Evolutionary conservation across 2,113 vertebrate species (phyloP).

Genomic region (Cebus imitator): DNA sequence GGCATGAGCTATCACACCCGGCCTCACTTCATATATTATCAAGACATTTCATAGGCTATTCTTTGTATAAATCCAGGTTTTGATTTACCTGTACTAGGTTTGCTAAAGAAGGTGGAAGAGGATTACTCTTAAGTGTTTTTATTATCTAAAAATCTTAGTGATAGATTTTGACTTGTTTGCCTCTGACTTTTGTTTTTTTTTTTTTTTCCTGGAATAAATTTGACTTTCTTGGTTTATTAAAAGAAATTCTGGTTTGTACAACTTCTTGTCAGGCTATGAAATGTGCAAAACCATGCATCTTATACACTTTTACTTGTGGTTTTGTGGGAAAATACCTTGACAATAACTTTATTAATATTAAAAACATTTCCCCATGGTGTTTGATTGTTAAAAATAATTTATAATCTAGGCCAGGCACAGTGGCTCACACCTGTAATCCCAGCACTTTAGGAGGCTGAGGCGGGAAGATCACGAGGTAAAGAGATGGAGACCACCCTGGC

Average conservation of each 20-base stretch:
- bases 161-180: conserved; percentile 18
- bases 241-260: conserved; percentile 18
- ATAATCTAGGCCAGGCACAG: background rate
- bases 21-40: background rate
- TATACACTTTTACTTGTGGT: background rate
- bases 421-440: no score
- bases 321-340: background rate
- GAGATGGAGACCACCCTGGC: no score
- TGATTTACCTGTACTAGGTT: background rate
- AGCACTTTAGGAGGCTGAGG: no score
- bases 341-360: background rate
- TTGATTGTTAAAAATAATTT: conserved; percentile 42
- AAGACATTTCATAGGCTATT: background rate
- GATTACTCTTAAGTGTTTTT: background rate
- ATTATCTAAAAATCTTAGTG: conserved; percentile 1
- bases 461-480: no score
- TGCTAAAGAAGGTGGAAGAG: background rate
- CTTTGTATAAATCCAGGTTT: conserved; percentile 22
- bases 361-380: background rate
- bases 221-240: background rate
- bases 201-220: background rate
- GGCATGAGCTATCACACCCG: fast-evolving
- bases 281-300: background rate
- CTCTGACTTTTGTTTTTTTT: background rate
- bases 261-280: background rate